Evolutionary conservation across 2,888 invertebrate species (phyloP).

Genomic region (Muscina levida): DNA sequence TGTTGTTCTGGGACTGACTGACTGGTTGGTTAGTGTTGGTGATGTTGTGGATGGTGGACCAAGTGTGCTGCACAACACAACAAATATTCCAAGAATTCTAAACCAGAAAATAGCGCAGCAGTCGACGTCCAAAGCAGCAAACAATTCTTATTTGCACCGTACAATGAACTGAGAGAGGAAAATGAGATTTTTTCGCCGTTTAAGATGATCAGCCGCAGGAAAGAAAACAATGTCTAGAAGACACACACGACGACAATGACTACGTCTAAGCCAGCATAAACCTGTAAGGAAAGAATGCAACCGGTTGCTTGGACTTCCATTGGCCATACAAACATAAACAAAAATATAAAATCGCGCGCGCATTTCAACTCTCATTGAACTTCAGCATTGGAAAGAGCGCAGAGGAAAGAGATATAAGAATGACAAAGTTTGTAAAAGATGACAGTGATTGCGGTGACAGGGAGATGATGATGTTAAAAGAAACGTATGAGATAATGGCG

Average conservation of each 20-base stretch:
- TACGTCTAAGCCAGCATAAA: no score
- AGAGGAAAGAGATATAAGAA: no score
- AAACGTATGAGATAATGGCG: no score
- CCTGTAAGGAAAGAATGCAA: background rate
- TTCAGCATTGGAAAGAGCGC: no score
- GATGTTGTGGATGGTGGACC: no score
- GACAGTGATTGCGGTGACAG: background rate
- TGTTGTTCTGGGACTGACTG: no score
- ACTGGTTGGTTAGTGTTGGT: background rate
- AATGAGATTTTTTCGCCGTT: no score
- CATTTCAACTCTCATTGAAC: slow-evolving; percentile 22
- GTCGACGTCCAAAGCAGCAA: background rate
- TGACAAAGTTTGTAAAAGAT: no score
- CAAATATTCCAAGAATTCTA: slow-evolving; percentile 62
- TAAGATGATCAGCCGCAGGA: background rate
- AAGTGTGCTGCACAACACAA: slow-evolving; percentile 27
- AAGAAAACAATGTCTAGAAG: background rate
- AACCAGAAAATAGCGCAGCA: slow-evolving; percentile 48
- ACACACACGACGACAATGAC: no score
- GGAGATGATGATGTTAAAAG: background rate
- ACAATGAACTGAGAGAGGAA: slow-evolving; percentile 45
- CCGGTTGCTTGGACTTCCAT: slow-evolving; percentile 12
- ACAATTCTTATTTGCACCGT: no score
- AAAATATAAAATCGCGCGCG: slow-evolving; percentile 39
- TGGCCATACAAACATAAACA: slow-evolving; percentile 9